Base-by-base conservation (phyloP, 2,888 invertebrate species). In the Esperia sulphurella region DNA sequence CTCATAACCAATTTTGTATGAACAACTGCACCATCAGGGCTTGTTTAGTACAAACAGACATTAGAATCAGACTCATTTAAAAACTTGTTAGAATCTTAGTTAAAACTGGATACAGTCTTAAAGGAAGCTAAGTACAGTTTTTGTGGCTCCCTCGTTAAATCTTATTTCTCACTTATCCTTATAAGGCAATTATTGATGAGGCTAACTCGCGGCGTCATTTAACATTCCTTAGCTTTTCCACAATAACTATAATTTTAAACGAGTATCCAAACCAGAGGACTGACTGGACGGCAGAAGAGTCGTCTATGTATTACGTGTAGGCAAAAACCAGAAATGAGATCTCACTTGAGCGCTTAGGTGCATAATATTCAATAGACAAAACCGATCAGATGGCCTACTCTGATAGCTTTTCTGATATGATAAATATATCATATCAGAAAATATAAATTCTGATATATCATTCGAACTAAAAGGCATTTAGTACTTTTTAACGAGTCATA, bases 101-200 rank as follows among this genome's bases (percentile, higher is more conserved):
- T 21, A 3, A 21, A 21, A 21, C 21, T 21, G 21, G 21, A 21
- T 21, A 21, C 3, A 21, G 2, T 21, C 21, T 21, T 8, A 31
- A 31, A 31, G 8, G 9, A 31, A 31, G 10, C n/a, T 35, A 35
- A 35, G 35, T 35, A n/a, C 35, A 6, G 41, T 52, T 52, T 48
- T 52, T 49, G 48, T 45, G 14, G 5, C 6, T 14, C 38, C 13
- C 51, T 54, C 54, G 44, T 50, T 49, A 54, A 45, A 44, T 50
- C 47, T 45, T 41, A 49, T 49, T 49, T 53, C 53, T 41, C 52
- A 51, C 51, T 51, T 48, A 50, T 41, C 53, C 51, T 49, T 55
- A 43, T 53, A 51, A 46, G 53, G 53, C 50, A 42, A 53, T 55
- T 53, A 53, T 50, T 44, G 45, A 55, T 48, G 53, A 47, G 35